Base-by-base conservation (phyloP, 2,113 vertebrate genomes). In the Serilophus lunatus region DNA sequence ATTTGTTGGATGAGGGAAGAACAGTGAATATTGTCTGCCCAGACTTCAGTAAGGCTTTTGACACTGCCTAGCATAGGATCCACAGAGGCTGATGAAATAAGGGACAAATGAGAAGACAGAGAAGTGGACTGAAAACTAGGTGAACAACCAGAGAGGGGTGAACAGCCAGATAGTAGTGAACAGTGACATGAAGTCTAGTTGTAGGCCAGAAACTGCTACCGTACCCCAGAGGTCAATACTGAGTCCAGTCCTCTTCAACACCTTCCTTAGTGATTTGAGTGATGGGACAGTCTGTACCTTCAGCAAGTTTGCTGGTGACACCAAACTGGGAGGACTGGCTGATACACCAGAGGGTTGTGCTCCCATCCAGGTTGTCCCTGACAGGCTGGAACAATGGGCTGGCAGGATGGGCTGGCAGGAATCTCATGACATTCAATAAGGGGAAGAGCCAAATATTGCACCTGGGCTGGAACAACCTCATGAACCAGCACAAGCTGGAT, bases 401-500 rank as follows among this genome's bases (percentile, higher is more conserved):
- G 63, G 20, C 12, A n/a, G 44, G 24, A 57, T 8, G 40, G 47
- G 1, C 6, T 47, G 63, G 20, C 12, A n/a, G 44, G 24, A 57
- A 23, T 29, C 24, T 59, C 24, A 5, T 53, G 59, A 2, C n/a
- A 16, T 24, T 59, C 23, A 59, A 17, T 28, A 45, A 45, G 6
- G 19, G 16, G 13, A 57, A 45, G 15, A 8, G 22, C 49, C 7
- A 11, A 28, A 10, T 57, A 22, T 49, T 70, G 40, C 20, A 7
- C 0, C 4, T 38, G 28, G 23, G 19, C 13, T 29, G 23, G 12
- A 38, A 12, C 19, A 64, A 25, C 3, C 1, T 12, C 7, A 4
- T 12, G 42, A 10, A 13, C 26, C 56, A 50, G 31, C 4, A 36
- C 12, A 2, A 50, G 44, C 3, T 50, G 45, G 42, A 19, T 15